phyloP scores from a whole-genome alignment of 2,113 vertebrate genomes.

The Scomber colias region DNA sequence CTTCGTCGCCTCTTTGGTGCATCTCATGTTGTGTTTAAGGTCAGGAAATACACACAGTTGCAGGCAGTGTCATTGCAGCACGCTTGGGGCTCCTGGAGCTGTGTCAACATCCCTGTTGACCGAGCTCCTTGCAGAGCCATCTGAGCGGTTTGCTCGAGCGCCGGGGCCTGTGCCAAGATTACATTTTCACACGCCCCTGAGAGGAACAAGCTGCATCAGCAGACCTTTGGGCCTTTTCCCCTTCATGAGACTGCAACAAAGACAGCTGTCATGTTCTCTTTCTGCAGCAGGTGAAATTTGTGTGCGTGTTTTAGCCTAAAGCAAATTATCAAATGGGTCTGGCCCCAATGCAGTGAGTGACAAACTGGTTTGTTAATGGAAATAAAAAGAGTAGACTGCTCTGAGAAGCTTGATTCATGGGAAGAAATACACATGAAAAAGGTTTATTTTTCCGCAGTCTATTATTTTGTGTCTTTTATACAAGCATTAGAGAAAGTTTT shows the following conservation, averaged over 20 bases:
- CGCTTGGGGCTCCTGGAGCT: constrained; percentile 51
- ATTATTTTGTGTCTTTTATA: too few species aligned
- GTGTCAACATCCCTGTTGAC: constrained; percentile 76
- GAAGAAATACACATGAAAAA: too few species aligned
- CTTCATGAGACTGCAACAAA: constrained; percentile 47
- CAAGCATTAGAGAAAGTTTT: too few species aligned
- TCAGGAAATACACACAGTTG: neutral
- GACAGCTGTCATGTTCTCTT: constrained; percentile 36
- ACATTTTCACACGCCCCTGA: constrained; percentile 73
- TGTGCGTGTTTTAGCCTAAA: neutral
- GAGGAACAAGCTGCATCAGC: constrained; percentile 59
- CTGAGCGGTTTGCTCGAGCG: constrained; percentile 44
- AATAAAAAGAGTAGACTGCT: neutral
- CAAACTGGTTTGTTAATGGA: neutral
- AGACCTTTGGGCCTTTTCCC: constrained; percentile 49
- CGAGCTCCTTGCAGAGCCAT: constrained; percentile 44
- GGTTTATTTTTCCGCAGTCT: too few species aligned
- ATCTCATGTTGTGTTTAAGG: too few species aligned
- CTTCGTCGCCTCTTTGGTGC: neutral
- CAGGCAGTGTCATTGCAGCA: constrained; percentile 2
- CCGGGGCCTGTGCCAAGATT: constrained; percentile 58
- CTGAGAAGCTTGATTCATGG: too few species aligned
- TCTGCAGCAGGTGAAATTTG: constrained; percentile 59
- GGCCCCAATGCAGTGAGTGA: neutral
- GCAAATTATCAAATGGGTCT: neutral